Evolutionary conservation across 2,888 invertebrate species (phyloP).

Genomic region (Smittia sp.): DNA sequence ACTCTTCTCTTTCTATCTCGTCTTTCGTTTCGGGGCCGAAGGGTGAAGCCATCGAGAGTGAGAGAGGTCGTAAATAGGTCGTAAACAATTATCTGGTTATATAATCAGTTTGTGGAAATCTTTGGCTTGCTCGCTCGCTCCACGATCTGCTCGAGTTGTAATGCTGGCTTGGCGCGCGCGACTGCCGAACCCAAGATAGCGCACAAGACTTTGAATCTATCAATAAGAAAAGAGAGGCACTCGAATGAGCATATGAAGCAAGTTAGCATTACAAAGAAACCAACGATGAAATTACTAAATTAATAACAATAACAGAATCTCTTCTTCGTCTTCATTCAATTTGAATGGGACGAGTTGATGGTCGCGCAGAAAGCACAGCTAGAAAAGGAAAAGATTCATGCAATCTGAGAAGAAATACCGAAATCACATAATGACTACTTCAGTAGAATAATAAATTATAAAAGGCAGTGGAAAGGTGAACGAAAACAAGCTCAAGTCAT

Average conservation of each 20-base stretch:
- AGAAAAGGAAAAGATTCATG: slow-evolving; percentile 2
- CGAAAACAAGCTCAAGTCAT: slow-evolving; percentile 32
- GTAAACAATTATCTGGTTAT: slow-evolving; percentile 36
- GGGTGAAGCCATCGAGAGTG: slow-evolving; percentile 17
- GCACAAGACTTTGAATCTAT: slow-evolving; percentile 24
- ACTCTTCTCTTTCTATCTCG: neutral
- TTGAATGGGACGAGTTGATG: neutral
- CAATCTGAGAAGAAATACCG: slow-evolving; percentile 34
- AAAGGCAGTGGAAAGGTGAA: slow-evolving; percentile 34
- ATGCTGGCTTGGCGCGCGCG: neutral
- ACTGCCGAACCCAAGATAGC: slow-evolving; percentile 37
- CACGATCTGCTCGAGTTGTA: neutral
- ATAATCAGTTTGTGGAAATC: slow-evolving; percentile 33
- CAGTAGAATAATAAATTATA: slow-evolving; percentile 39
- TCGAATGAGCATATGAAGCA: slow-evolving; percentile 7
- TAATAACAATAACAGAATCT: slow-evolving; percentile 20
- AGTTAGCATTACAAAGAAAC: slow-evolving; percentile 15
- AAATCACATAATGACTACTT: slow-evolving; percentile 42
- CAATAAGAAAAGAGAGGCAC: neutral
- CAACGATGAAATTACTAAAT: slow-evolving; percentile 25
- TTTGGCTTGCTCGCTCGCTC: neutral
- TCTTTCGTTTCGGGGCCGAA: slow-evolving; percentile 5
- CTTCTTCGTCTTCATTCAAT: neutral
- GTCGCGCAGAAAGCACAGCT: neutral
- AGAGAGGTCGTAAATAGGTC: slow-evolving; percentile 38